phyloP scores from a whole-genome alignment of 2,797 vertebrate genomes.

The Rhinichthys osculus region DNA sequence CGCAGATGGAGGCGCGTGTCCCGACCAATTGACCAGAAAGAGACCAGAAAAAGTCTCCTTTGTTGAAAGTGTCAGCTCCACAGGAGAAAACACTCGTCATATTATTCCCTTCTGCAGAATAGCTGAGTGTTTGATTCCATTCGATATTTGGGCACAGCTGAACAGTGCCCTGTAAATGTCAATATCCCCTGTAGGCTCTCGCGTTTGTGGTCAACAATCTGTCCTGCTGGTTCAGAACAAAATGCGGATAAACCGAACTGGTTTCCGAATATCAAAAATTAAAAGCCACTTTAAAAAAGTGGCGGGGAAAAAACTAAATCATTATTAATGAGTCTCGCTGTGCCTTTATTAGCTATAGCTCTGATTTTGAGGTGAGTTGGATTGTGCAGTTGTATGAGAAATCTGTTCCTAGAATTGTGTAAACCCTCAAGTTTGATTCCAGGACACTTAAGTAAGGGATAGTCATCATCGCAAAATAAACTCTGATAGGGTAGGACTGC shows the following conservation, averaged over 20 bases:
- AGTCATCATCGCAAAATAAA: not conserved
- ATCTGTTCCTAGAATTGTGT: not conserved
- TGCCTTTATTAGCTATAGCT: not conserved
- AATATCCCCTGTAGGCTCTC: conserved; percentile 34
- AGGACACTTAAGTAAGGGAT: not conserved
- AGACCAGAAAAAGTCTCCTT: conserved; percentile 53
- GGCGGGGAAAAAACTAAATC: not conserved
- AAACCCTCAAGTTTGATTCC: not conserved
- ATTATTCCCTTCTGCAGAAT: conserved; percentile 26
- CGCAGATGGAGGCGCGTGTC: conserved; percentile 62
- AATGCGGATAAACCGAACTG: conserved; percentile 3
- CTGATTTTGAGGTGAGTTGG: not conserved
- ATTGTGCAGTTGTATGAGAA: not conserved
- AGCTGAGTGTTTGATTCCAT: conserved; percentile 6
- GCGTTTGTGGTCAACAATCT: conserved; percentile 31
- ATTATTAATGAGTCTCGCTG: not conserved
- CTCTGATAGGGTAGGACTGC: not conserved
- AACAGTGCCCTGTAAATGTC: conserved; percentile 30
- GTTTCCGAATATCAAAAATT: not conserved
- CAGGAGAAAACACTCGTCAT: conserved; percentile 24
- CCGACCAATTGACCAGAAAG: conserved; percentile 58
- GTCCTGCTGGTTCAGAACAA: conserved; percentile 5
- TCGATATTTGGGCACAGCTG: conserved; percentile 18
- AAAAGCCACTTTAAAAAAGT: conserved; percentile 11
- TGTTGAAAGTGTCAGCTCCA: conserved; percentile 27